A percentile compares a stretch with the other conserved stretches of the same genome.
Conservation (phyloP, 2,797 vertebrate species). For the Eleutherodactylus coqui region DNA sequence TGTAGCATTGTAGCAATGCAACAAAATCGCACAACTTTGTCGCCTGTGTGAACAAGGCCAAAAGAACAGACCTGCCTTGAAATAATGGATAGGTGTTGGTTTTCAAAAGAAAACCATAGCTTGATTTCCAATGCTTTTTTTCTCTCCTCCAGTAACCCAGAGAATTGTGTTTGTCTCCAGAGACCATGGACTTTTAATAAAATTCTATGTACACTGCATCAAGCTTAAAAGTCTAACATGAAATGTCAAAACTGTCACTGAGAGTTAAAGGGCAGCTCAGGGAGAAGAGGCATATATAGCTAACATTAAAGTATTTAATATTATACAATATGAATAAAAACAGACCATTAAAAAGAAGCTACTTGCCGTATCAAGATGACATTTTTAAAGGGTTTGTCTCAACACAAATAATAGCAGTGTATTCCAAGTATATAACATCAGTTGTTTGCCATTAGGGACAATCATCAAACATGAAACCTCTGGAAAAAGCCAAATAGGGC, state of each 20-base stretch:
- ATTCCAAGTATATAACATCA: background rate
- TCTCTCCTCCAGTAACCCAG: conserved; percentile 9
- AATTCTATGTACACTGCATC: conserved; percentile 24
- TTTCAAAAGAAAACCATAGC: conserved; percentile 27
- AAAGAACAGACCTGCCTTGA: background rate
- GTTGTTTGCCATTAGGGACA: background rate
- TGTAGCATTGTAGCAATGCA: no score
- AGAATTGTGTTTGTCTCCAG: conserved; percentile 23
- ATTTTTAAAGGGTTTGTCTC: background rate
- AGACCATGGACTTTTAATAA: conserved; percentile 42
- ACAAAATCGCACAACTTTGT: no score
- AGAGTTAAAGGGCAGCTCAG: conserved; percentile 12
- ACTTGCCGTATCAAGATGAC: background rate
- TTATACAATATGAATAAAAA: background rate
- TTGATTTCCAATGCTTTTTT: conserved; percentile 35
- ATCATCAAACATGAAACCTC: no score
- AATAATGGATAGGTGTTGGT: conserved; percentile 42
- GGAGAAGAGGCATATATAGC: background rate
- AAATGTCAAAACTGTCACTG: conserved; percentile 42
- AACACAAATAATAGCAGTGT: background rate
- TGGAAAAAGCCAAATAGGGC: background rate
- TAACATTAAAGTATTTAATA: conserved; percentile 6
- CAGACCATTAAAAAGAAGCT: background rate
- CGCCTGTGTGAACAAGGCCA: no score
- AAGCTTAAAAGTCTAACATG: conserved; percentile 39